Percentiles rank a stretch among this genome's conserved stretches.
These are phyloP conservation scores for Argynnis bischoffii DNA, from an alignment of 2,888 invertebrate species.

Conservation along the genomic window DNA sequence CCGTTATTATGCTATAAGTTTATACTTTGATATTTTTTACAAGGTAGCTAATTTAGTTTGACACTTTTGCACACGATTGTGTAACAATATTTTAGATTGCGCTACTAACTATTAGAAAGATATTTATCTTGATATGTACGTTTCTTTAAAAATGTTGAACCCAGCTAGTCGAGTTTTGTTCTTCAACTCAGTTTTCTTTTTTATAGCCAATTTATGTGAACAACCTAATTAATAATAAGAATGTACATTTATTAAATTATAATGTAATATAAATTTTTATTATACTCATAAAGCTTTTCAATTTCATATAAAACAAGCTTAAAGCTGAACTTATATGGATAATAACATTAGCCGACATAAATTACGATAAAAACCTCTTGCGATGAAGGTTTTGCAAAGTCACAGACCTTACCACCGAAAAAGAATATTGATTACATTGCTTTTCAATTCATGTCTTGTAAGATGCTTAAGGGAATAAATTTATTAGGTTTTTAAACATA, in stretches of 20 bases:
- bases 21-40: neutral
- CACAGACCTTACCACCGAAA: slow-evolving; percentile 37
- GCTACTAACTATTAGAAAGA: too few species aligned
- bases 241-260: slow-evolving; percentile 13
- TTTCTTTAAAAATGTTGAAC: too few species aligned
- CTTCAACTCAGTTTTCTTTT: too few species aligned
- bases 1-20: slow-evolving; percentile 35
- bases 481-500: slow-evolving; percentile 22
- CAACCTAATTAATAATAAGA: too few species aligned
- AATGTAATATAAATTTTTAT: slow-evolving; percentile 3
- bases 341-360: slow-evolving; percentile 37
- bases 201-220: too few species aligned
- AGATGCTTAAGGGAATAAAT: slow-evolving; percentile 22
- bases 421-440: slow-evolving; percentile 32
- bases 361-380: slow-evolving; percentile 39
- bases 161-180: too few species aligned
- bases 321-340: slow-evolving; percentile 19
- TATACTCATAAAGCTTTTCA: slow-evolving; percentile 11
- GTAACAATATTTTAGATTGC: too few species aligned
- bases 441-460: slow-evolving; percentile 31
- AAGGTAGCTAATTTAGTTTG: neutral
- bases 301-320: slow-evolving; percentile 21
- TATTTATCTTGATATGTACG: too few species aligned
- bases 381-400: slow-evolving; percentile 42
- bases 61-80: neutral